Percentiles rank a stretch among this genome's conserved stretches.
These are phyloP conservation scores for Sprattus sprattus DNA, from an alignment of 2,113 vertebrate genomes.

Conservation along the genomic window DNA sequence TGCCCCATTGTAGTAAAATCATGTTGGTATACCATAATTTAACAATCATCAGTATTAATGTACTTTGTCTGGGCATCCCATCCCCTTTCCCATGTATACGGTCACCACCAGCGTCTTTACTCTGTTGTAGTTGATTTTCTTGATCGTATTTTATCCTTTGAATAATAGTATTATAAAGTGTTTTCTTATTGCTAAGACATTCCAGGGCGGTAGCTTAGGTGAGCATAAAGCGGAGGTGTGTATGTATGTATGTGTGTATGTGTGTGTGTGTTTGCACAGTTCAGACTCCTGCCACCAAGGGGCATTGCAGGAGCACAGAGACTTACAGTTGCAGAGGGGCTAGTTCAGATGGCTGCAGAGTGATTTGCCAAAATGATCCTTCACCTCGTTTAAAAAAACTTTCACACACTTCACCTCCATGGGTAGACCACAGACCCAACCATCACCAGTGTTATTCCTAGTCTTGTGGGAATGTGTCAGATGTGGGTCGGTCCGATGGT, in stretches of 20 bases:
- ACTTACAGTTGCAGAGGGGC: neutral
- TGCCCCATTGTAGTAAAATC: too few species aligned
- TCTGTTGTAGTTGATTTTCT: neutral
- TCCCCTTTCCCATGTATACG: neutral
- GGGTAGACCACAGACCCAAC: neutral
- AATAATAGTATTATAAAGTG: neutral
- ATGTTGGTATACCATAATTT: too few species aligned
- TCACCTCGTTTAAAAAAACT: neutral
- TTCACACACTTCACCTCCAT: neutral
- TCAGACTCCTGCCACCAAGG: neutral
- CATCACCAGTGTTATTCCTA: neutral
- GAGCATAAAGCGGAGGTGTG: neutral
- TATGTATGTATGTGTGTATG: neutral
- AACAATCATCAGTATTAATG: neutral
- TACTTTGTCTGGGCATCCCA: neutral
- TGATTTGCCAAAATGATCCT: neutral
- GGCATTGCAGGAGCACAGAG: neutral
- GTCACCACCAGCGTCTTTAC: neutral
- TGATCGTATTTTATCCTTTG: neutral
- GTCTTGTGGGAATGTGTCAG: neutral
- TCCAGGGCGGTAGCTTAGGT: neutral
- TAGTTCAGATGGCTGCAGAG: neutral
- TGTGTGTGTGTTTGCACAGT: neutral
- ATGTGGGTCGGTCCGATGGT: neutral
- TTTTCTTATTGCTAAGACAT: conserved; percentile 1